phyloP scores from a whole-genome alignment of 1,140 invertebrate species.

The Drosophila sucinea region DNA sequence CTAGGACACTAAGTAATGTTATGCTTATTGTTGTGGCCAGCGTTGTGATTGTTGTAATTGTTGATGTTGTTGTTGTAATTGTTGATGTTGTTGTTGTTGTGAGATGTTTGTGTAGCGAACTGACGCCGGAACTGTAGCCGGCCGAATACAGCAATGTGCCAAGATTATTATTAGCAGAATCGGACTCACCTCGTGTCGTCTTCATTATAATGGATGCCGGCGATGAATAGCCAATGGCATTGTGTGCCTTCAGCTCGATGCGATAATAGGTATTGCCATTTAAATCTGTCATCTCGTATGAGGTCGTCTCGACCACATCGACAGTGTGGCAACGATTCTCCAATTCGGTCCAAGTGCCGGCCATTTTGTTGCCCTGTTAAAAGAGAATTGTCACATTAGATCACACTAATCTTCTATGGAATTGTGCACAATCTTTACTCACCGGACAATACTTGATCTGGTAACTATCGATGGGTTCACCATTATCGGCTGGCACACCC shows the following conservation, averaged over 20 bases:
- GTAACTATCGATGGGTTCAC: slow-evolving; percentile 93
- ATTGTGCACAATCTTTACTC: slow-evolving; percentile 78
- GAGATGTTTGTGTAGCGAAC: slow-evolving; percentile 79
- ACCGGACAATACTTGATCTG: slow-evolving; percentile 91
- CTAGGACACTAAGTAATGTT: slow-evolving; percentile 82
- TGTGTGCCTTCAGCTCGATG: slow-evolving; percentile 92
- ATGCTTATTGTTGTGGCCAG: slow-evolving; percentile 81
- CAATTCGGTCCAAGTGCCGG: slow-evolving; percentile 86
- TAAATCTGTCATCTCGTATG: slow-evolving; percentile 87
- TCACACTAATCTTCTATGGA: no score
- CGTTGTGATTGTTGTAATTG: slow-evolving; percentile 66
- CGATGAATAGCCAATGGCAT: slow-evolving; percentile 91
- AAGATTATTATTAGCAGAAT: slow-evolving; percentile 84
- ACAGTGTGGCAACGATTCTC: slow-evolving; percentile 85
- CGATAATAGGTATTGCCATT: slow-evolving; percentile 90
- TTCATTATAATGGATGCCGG: slow-evolving; percentile 90
- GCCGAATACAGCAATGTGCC: slow-evolving; percentile 83
- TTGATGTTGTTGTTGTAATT: slow-evolving; percentile 73
- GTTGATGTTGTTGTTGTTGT: slow-evolving; percentile 73
- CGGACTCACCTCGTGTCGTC: slow-evolving; percentile 92
- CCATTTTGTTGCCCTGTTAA: slow-evolving; percentile 85
- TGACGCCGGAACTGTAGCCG: slow-evolving; percentile 79
- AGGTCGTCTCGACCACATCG: slow-evolving; percentile 86
- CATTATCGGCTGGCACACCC: slow-evolving; percentile 93
- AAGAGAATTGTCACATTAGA: no score